These are phyloP conservation scores for Chamaea fasciata DNA, from an alignment of 2,113 vertebrate species.

Conservation along the genomic window DNA sequence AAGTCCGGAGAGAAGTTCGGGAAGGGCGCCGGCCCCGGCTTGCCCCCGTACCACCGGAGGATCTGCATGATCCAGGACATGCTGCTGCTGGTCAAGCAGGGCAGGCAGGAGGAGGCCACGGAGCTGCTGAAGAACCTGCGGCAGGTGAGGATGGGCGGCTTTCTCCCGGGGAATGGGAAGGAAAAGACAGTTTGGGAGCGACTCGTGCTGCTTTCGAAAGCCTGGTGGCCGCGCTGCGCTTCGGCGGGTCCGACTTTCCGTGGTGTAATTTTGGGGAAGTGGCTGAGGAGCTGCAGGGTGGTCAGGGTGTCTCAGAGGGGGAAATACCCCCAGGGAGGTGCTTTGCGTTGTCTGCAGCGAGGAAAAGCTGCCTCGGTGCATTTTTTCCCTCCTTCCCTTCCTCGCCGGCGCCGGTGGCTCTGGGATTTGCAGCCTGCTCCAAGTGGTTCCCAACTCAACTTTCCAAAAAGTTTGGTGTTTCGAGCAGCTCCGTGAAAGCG, in stretches of 20 bases:
- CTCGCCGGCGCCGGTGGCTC: not conserved
- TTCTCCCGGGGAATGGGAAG: not conserved
- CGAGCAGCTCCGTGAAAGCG: not conserved
- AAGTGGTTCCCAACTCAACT: conserved; percentile 39
- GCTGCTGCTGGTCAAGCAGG: conserved; percentile 90
- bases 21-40: conserved; percentile 68
- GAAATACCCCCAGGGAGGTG: not conserved
- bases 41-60: conserved; percentile 89
- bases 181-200: rapidly evolving
- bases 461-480: conserved; percentile 9
- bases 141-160: conserved; percentile 77
- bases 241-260: not conserved
- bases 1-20: conserved; percentile 86
- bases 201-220: rapidly evolving
- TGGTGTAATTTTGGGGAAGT: not conserved
- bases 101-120: conserved; percentile 88
- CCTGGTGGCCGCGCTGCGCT: rapidly evolving
- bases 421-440: not conserved
- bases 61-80: conserved; percentile 95
- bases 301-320: not conserved
- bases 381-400: not conserved
- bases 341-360: not conserved
- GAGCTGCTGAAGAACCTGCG: conserved; percentile 91
- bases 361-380: not conserved
- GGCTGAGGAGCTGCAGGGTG: not conserved